These are phyloP conservation scores for Caenorhabditis wallacei DNA, from an alignment of 2,888 invertebrate species.

Conservation along the genomic window DNA sequence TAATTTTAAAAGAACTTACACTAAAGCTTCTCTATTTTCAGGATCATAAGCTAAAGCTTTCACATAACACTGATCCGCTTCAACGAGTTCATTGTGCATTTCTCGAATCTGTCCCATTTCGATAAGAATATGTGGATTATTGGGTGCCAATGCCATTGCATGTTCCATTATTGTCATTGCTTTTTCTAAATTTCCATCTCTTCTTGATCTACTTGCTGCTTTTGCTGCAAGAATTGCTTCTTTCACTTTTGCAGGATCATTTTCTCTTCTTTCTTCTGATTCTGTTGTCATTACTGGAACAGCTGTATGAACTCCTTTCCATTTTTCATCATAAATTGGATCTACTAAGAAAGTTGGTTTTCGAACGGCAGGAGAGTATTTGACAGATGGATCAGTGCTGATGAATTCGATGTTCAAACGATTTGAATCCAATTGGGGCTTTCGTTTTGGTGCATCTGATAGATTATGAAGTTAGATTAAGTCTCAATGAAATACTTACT, in stretches of 20 bases:
- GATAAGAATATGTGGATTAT: conserved; percentile 93
- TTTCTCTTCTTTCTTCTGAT: conserved; percentile 52
- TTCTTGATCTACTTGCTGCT: conserved; percentile 74
- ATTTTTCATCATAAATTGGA: conserved; percentile 62
- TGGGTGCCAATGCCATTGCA: conserved; percentile 93
- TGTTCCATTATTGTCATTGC: conserved; percentile 87
- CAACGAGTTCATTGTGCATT: conserved; percentile 87
- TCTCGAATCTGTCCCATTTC: conserved; percentile 84
- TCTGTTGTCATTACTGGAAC: conserved; percentile 49
- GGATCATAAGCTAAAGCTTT: conserved; percentile 92
- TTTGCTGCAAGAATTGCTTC: conserved; percentile 79
- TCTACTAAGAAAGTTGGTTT: conserved; percentile 60
- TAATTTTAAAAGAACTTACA: conserved; percentile 57
- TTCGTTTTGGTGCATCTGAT: conserved; percentile 48
- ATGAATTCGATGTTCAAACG: conserved; percentile 55
- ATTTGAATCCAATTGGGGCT: background rate
- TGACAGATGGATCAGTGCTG: conserved; percentile 12
- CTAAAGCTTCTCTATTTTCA: conserved; percentile 86
- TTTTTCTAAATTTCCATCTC: conserved; percentile 75
- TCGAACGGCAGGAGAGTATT: conserved; percentile 43
- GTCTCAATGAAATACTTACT: background rate
- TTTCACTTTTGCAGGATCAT: conserved; percentile 63
- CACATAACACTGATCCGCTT: conserved; percentile 92
- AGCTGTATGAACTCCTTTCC: conserved; percentile 59
- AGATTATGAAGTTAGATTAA: conserved; percentile 4